Evolutionary conservation across 2,888 invertebrate species (phyloP).

Genomic region (Margaritifera margaritifera): DNA sequence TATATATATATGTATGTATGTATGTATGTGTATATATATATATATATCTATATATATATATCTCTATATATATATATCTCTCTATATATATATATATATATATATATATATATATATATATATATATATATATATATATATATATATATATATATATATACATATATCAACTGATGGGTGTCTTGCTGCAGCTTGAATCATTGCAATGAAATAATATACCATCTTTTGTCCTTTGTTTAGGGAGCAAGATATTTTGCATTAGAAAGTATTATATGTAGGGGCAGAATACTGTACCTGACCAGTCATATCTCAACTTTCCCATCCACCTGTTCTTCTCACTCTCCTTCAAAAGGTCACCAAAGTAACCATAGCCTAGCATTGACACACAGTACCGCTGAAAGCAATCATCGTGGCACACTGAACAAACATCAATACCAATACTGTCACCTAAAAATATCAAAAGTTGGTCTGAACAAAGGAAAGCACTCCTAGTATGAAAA

Average conservation of each 20-base stretch:
- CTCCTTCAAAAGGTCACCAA: conserved; percentile 86
- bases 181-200: too few species aligned
- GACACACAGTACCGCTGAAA: conserved; percentile 83
- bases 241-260: neutral
- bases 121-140: too few species aligned
- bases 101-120: too few species aligned
- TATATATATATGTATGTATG: too few species aligned
- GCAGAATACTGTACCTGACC: conserved; percentile 77
- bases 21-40: too few species aligned
- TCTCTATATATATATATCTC: too few species aligned
- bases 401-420: conserved; percentile 79
- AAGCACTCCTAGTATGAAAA: neutral
- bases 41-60: too few species aligned
- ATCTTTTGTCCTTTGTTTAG: too few species aligned
- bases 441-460: conserved; percentile 76
- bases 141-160: too few species aligned
- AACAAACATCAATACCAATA: conserved; percentile 84
- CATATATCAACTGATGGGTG: too few species aligned
- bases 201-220: too few species aligned
- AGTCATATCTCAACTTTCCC: conserved; percentile 88
- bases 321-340: conserved; percentile 89
- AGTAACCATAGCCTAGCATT: conserved; percentile 87
- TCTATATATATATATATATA: too few species aligned
- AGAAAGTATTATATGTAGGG: neutral
- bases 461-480: neutral